Percentiles rank a stretch among this genome's conserved stretches.
These are phyloP conservation scores for Grammomys dolichurus DNA, from an alignment of 2,113 vertebrate genomes.

Conservation along the genomic window DNA sequence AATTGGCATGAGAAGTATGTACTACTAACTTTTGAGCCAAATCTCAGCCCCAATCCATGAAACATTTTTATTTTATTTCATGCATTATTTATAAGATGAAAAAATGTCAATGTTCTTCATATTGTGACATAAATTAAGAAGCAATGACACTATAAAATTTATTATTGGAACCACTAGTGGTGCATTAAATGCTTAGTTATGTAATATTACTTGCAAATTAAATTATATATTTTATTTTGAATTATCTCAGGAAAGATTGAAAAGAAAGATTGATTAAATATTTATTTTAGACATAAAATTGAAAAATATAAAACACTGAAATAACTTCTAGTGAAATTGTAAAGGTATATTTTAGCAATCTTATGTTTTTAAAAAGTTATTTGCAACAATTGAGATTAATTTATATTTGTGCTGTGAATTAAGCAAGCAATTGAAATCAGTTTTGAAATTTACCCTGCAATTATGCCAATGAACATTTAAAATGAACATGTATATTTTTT, in stretches of 20 bases:
- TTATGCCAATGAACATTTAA: slow-evolving; percentile 50
- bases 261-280: neutral
- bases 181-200: neutral
- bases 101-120: neutral
- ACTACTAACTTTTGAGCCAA: neutral
- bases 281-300: neutral
- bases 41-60: no score
- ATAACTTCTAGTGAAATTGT: neutral
- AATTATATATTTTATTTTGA: neutral
- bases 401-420: neutral
- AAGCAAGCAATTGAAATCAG: neutral
- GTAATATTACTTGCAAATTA: neutral
- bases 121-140: neutral
- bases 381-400: neutral
- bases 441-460: neutral
- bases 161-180: neutral
- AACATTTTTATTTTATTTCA: neutral
- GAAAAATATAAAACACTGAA: neutral
- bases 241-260: neutral
- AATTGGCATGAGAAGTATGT: neutral
- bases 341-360: neutral
- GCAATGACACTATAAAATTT: neutral
- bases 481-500: neutral
- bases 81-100: neutral
- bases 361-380: neutral